phyloP scores from a whole-genome alignment of 2,797 vertebrate genomes.

The Acanthurus lineatus region DNA sequence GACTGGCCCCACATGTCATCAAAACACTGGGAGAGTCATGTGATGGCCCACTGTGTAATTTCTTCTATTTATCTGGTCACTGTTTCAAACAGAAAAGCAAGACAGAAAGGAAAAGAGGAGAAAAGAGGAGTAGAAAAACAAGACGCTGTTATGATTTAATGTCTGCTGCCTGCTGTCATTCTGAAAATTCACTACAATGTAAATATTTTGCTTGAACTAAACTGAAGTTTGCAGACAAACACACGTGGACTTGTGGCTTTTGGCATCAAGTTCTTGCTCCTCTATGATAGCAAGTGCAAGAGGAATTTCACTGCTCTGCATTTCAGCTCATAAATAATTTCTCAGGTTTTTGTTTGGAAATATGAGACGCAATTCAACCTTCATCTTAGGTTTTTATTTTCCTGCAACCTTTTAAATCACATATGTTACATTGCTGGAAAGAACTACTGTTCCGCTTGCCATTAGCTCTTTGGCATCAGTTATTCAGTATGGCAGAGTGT shows the following conservation, averaged over 20 bases:
- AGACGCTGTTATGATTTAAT: not conserved
- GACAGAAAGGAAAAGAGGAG: constrained; percentile 25
- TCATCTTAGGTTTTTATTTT: not conserved
- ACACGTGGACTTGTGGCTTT: not conserved
- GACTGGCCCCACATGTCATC: constrained; percentile 45
- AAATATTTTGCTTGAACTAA: constrained; percentile 12
- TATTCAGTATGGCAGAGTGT: constrained; percentile 26
- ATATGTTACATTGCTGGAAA: constrained; percentile 3
- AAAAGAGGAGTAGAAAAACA: constrained; percentile 36
- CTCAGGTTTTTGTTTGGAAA: not conserved
- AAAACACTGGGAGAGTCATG: constrained; percentile 59
- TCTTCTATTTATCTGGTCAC: constrained; percentile 36
- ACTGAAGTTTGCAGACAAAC: not conserved
- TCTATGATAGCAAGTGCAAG: not conserved
- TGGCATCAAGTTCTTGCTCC: not conserved
- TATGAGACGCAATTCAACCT: not conserved
- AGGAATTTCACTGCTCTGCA: not conserved
- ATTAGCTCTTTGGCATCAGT: constrained; percentile 7
- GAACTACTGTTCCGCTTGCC: not conserved
- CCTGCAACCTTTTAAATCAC: not conserved
- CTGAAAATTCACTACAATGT: not conserved
- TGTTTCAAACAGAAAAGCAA: constrained; percentile 20
- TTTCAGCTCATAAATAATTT: constrained; percentile 6
- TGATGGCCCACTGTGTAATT: constrained; percentile 44
- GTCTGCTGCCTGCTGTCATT: constrained; percentile 21